These are phyloP conservation scores for Omphaloscelis lunosa DNA, from an alignment of 2,888 invertebrate genomes.

Conservation along the genomic window DNA sequence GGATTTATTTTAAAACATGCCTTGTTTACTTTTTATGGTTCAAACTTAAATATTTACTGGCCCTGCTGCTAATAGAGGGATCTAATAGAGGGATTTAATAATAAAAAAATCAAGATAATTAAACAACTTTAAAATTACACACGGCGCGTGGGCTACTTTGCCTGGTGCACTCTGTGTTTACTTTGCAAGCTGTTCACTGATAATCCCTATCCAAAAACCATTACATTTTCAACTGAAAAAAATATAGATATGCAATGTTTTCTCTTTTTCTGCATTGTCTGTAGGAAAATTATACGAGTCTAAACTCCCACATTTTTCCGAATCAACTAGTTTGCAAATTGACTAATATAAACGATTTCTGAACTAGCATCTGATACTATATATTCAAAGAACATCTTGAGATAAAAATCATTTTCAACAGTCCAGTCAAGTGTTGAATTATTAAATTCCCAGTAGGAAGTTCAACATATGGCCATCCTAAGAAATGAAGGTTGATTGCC, in stretches of 20 bases:
- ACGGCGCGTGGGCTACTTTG: not conserved
- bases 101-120: not conserved
- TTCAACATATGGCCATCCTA: conserved; percentile 4
- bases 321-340: not conserved
- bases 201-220: not conserved
- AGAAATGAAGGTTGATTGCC: conserved; percentile 24
- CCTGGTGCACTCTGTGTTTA: not conserved
- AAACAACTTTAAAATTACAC: not conserved
- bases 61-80: not conserved
- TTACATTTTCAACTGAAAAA: not conserved
- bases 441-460: not conserved
- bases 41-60: not conserved
- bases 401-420: not conserved
- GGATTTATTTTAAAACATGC: conserved; percentile 7
- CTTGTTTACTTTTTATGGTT: not conserved
- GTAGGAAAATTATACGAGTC: not conserved
- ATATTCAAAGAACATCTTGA: conserved; percentile 2
- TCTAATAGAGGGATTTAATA: not conserved
- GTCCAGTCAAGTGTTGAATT: conserved; percentile 8
- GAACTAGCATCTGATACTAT: not conserved
- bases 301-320: not conserved
- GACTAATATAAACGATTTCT: not conserved
- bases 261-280: no score
- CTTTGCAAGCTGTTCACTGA: not conserved
- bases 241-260: not conserved